Base-by-base conservation (phyloP, 2,888 invertebrate species). In the Caenorhabditis sp. region DNA sequence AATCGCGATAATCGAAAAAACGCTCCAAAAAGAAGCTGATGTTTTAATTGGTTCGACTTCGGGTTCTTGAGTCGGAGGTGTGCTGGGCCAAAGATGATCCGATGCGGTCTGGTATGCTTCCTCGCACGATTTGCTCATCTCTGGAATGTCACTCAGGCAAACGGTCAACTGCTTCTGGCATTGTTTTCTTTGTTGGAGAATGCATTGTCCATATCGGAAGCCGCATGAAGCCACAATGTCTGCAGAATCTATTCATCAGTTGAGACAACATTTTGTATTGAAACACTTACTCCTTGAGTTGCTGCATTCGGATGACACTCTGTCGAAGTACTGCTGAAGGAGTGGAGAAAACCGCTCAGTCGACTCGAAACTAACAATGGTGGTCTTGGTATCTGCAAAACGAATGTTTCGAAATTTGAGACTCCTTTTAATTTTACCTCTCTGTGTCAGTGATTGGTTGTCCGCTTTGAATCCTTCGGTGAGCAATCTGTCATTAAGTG, bases 231-330 rank as follows among this genome's bases (percentile, higher is more conserved):
- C 49, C 12, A 76, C 66, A 26, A 59, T 38, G 54, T 59, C 75
- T 76, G 68, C 58, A 76, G 66, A 76, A 47, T 66, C 75, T 76
- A 31, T 38, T 41, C 31, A 54, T 66, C 64, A 44, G 68, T 38
- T 68, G 24, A 64, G 28, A 64, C 19, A 28, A 16, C 28, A 26
- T 54, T 54, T 64, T 12, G 26, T 0, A 26, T 6, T 14, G 54
- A n/a, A 26, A 19, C 8, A 68, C 75, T 76, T 59, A 76, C 75
- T 68, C 66, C 38, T 66, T 0, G 68, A 58, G 14, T 10, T 19
- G 8, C 59, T 24, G 14, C 75, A 76, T 7, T 59, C 26, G 3
- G 31, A 16, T 24, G 66, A 66, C 7, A 68, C 59, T 5, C 28
- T 3, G 0, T 68, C 59, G n/a, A 49, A 76, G 24, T 12, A 24